Base-by-base conservation (phyloP, 2,113 vertebrate genomes). In the Corvus moneduloides region DNA sequence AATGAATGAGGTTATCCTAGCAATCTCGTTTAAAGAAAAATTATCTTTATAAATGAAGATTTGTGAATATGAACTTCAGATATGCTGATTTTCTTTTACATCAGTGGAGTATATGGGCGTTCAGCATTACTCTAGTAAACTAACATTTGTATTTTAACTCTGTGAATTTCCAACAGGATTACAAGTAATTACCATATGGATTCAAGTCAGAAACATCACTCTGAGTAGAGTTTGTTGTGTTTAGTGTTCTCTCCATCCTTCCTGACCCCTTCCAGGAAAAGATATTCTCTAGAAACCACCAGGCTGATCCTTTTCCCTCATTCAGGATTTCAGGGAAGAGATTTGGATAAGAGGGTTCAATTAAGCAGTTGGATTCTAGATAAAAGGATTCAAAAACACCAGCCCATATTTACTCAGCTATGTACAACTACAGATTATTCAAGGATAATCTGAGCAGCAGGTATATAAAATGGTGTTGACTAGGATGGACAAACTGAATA, bases 391-490 rank as follows among this genome's bases (percentile, higher is more conserved):
- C 1, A 73, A 64, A 87, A 89, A 59, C 22, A 63, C 10, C 26
- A 51, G 43, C 4, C 6, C 10, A 5, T 68, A 58, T 87, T 68
- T 68, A 37, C 35, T 80, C 0, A 0, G 16, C 12, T 76, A 7
- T 72, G 37, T 59, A 86, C 62, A 84, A 64, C 16, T 68, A 64
- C 41, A 69, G 27, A 41, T 69, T 73, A 48, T 43, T 73, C 30
- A 73, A 64, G 43, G 51, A 19, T 63, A 35, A 51, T 26, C 54
- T 46, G 58, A 76, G 24, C 28, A 80, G 33, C 33, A 64, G 44
- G 48, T 18, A 44, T 37, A 54, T 7, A 68, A 83, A 79, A 44
- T 7, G 4, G 5, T 44, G 16, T 62, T 71, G 56, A 71, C 21
- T 33, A 71, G 46, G 18, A 32, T 48, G 33, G 27, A 63, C 30